A percentile compares a stretch with the other conserved stretches of the same genome.
Evolutionary conservation across 2,888 invertebrate genomes (phyloP).

Genomic region (Cosmia trapezina): DNA sequence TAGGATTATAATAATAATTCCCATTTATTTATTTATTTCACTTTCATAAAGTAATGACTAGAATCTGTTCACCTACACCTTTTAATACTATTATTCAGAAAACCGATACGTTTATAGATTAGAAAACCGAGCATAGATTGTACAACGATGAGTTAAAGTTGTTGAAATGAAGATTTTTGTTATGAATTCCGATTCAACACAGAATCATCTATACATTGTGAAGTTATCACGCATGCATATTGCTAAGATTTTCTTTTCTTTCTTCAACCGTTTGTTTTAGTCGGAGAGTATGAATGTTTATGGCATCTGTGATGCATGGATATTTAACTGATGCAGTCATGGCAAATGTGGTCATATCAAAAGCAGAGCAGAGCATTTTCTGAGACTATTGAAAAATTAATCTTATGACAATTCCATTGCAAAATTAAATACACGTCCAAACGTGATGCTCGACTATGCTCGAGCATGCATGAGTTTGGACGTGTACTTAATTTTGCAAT

Average conservation of each 20-base stretch:
- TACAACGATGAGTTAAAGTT: not conserved
- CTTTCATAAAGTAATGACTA: too few species aligned
- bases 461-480: too few species aligned
- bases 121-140: not conserved
- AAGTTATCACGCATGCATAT: not conserved
- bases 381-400: too few species aligned
- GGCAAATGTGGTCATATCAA: too few species aligned
- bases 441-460: too few species aligned
- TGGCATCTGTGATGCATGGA: not conserved
- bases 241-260: slow-evolving; percentile 11
- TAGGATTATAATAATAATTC: too few species aligned
- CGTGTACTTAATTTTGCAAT: too few species aligned
- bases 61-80: slow-evolving; percentile 2
- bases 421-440: too few species aligned
- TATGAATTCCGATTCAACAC: slow-evolving; percentile 26
- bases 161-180: slow-evolving; percentile 14
- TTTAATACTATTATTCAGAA: not conserved
- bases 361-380: too few species aligned
- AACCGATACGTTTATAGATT: not conserved
- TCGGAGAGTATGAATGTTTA: not conserved
- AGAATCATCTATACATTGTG: not conserved
- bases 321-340: not conserved
- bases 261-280: slow-evolving; percentile 2
- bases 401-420: too few species aligned
- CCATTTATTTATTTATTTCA: too few species aligned